Evolutionary conservation across 30 jellyfish, hydroid and myxozoan species (phyloP).

Genomic region (Aurelia aurita): DNA sequence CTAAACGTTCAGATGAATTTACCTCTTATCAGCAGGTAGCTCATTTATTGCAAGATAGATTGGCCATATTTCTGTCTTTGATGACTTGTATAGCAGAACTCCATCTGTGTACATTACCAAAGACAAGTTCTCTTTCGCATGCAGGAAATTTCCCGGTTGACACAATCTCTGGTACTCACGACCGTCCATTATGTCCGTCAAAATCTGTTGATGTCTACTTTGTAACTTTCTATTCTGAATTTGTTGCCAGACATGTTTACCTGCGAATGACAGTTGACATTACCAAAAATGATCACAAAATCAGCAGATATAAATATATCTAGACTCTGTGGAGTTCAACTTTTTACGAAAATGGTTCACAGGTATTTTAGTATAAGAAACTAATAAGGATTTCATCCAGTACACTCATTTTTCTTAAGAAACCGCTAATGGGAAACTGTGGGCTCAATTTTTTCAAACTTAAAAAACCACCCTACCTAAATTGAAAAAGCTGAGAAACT

Average conservation of each 20-base stretch:
- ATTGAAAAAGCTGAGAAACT: no score
- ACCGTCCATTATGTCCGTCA: constrained; percentile 19
- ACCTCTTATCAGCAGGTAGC: constrained; percentile 17
- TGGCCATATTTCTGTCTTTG: constrained; percentile 35
- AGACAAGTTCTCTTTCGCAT: background rate
- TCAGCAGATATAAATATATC: no score
- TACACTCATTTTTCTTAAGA: no score
- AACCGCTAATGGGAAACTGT: no score
- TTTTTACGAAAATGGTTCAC: no score
- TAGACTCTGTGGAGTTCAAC: no score
- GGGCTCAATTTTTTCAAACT: no score
- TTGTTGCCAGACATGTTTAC: background rate
- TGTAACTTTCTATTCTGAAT: background rate
- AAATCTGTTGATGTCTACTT: background rate
- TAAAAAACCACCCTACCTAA: no score
- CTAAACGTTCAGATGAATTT: background rate
- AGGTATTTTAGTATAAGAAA: no score
- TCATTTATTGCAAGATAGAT: constrained; percentile 26
- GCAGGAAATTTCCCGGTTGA: constrained; percentile 7
- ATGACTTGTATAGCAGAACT: constrained; percentile 6
- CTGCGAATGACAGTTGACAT: no score
- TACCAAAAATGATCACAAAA: no score
- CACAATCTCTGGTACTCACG: background rate
- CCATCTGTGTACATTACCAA: constrained; percentile 22
- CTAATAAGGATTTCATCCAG: no score